These are phyloP conservation scores for Alcis repandata DNA, from an alignment of 2,888 invertebrate species.

Conservation along the genomic window DNA sequence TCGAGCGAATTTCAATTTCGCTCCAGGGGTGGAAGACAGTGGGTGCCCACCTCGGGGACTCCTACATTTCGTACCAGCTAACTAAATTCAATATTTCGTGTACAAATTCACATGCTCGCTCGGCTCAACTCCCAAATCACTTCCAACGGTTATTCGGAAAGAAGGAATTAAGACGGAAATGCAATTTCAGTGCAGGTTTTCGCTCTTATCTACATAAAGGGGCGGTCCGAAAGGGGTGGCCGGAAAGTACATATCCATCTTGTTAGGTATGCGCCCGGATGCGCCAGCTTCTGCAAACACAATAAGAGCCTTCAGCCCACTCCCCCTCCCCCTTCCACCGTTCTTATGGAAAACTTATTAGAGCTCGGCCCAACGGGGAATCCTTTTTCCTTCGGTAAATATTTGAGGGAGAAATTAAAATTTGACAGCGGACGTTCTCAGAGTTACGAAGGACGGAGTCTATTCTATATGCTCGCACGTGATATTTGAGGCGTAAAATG, in stretches of 20 bases:
- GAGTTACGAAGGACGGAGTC: constrained; percentile 75
- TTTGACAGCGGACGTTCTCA: constrained; percentile 80
- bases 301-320: constrained; percentile 82
- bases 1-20: constrained; percentile 52
- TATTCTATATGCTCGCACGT: constrained; percentile 82
- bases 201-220: constrained; percentile 67
- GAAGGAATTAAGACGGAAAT: constrained; percentile 83
- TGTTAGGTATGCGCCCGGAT: constrained; percentile 86
- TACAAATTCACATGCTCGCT: constrained; percentile 27
- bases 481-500: constrained; percentile 85
- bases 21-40: constrained; percentile 42
- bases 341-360: constrained; percentile 87
- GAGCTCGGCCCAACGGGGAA: constrained; percentile 84
- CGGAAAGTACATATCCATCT: constrained; percentile 82
- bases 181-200: constrained; percentile 83
- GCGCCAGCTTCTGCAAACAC: constrained; percentile 86
- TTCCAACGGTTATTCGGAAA: constrained; percentile 61
- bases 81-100: constrained; percentile 30
- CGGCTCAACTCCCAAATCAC: constrained; percentile 29
- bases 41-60: constrained; percentile 23
- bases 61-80: constrained; percentile 12
- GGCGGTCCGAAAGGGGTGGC: constrained; percentile 78
- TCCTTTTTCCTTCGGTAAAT: constrained; percentile 87
- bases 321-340: constrained; percentile 58
- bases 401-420: constrained; percentile 87